Evolutionary conservation across 2,113 vertebrate genomes (phyloP).

Genomic region (Tapirus terrestris): DNA sequence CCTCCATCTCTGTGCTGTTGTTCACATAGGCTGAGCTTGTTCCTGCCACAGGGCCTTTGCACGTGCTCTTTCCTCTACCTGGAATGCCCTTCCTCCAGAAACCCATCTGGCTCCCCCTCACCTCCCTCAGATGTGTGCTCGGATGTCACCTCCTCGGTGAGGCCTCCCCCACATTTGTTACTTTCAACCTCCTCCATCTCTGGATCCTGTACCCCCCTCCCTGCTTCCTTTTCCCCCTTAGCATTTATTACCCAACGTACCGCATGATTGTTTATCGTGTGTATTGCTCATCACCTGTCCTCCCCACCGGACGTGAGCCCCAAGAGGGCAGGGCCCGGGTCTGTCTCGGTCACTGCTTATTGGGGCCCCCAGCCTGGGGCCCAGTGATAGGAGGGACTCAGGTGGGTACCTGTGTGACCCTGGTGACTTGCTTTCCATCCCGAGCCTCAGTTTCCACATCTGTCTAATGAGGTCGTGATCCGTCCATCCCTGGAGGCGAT

Average conservation of each 20-base stretch:
- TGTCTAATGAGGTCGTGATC: not conserved
- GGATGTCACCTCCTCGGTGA: not conserved
- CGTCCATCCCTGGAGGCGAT: not conserved
- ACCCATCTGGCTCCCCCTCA: not conserved
- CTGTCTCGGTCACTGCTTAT: not conserved
- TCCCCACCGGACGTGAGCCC: not conserved
- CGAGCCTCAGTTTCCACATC: not conserved
- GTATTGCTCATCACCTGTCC: not conserved
- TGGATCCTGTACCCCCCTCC: not conserved
- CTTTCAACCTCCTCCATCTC: not conserved
- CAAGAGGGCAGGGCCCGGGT: not conserved
- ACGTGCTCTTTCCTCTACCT: not conserved
- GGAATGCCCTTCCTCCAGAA: not conserved
- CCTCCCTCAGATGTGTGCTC: not conserved
- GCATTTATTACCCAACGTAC: not conserved
- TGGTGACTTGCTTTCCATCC: not conserved
- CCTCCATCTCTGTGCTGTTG: too few species aligned
- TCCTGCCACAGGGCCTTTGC: conserved; percentile 22
- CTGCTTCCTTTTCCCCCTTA: not conserved
- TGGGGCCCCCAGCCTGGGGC: not conserved
- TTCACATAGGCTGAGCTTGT: not conserved
- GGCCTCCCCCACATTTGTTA: not conserved
- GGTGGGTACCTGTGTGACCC: not conserved
- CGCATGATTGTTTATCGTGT: too few species aligned
- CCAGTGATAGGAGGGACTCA: too few species aligned